phyloP scores from a whole-genome alignment of 2,888 invertebrate species.

The Choristoneura rosaceana region DNA sequence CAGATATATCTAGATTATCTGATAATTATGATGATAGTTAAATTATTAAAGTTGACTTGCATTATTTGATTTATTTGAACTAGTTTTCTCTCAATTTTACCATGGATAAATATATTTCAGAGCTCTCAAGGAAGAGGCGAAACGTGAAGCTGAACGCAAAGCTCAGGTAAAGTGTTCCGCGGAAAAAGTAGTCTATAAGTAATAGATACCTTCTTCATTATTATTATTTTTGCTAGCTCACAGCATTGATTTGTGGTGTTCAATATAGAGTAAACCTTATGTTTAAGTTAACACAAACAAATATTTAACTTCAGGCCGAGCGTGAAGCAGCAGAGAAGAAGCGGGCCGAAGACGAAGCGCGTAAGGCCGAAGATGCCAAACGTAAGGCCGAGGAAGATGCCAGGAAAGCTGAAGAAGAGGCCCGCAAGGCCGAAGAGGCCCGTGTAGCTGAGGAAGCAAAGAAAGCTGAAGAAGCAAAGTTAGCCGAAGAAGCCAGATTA shows the following conservation, averaged over 20 bases:
- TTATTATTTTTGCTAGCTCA: too few species aligned
- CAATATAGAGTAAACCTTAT: too few species aligned
- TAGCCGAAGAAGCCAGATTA: conserved; percentile 76
- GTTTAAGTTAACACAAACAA: not conserved
- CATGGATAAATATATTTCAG: conserved; percentile 56
- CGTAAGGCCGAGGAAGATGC: conserved; percentile 81
- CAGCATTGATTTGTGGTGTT: too few species aligned
- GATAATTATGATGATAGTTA: too few species aligned
- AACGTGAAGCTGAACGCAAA: conserved; percentile 81
- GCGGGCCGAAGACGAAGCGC: conserved; percentile 84
- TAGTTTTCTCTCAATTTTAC: not conserved
- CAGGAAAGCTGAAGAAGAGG: conserved; percentile 62
- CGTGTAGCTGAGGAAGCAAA: conserved; percentile 74
- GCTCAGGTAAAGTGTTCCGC: conserved; percentile 66
- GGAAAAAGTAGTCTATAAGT: not conserved
- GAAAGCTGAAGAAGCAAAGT: conserved; percentile 59
- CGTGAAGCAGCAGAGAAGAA: conserved; percentile 79
- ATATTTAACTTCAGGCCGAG: conserved; percentile 58
- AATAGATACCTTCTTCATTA: not conserved
- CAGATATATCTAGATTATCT: too few species aligned
- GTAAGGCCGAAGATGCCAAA: conserved; percentile 80
- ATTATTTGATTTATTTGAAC: not conserved
- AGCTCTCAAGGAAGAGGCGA: conserved; percentile 82
- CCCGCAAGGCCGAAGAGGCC: conserved; percentile 73
- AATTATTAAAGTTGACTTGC: too few species aligned